Percentiles rank a stretch among this genome's conserved stretches.
Evolutionary conservation across 2,113 vertebrate species (phyloP).

Genomic region (Pseudopodoces humilis): DNA sequence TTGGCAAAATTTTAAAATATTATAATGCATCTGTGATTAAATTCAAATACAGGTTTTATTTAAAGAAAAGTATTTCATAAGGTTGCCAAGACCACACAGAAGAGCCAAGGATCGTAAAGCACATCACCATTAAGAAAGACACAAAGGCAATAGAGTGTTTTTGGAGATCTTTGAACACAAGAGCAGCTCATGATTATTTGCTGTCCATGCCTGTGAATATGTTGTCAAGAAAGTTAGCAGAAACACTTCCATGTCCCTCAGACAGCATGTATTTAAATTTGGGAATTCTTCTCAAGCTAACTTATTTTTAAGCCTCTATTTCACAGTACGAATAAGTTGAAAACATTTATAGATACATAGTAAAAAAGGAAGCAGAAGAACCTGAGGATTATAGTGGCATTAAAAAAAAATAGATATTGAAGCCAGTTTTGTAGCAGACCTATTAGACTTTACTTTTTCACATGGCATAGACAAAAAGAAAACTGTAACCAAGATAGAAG

Average conservation of each 20-base stretch:
- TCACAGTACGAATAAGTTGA: neutral
- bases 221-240: neutral
- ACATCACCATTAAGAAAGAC: neutral
- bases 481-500: accelerated
- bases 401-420: neutral
- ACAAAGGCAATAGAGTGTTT: neutral
- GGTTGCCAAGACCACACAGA: neutral
- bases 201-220: neutral
- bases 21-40: neutral
- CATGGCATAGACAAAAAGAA: neutral
- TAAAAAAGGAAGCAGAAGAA: neutral
- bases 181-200: neutral
- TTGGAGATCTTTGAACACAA: neutral
- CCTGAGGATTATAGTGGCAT: accelerated
- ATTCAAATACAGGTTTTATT: neutral
- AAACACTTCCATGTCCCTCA: neutral
- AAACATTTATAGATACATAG: neutral
- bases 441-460: neutral
- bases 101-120: neutral
- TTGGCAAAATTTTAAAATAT: neutral
- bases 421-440: neutral
- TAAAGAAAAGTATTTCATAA: neutral
- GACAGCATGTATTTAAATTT: neutral
- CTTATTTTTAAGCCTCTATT: neutral
- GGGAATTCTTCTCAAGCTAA: neutral